Evolutionary conservation across 1,140 invertebrate species (phyloP), one percentile per base, ranked within the genome.

Genomic region (Drosophila virilis): DNA sequence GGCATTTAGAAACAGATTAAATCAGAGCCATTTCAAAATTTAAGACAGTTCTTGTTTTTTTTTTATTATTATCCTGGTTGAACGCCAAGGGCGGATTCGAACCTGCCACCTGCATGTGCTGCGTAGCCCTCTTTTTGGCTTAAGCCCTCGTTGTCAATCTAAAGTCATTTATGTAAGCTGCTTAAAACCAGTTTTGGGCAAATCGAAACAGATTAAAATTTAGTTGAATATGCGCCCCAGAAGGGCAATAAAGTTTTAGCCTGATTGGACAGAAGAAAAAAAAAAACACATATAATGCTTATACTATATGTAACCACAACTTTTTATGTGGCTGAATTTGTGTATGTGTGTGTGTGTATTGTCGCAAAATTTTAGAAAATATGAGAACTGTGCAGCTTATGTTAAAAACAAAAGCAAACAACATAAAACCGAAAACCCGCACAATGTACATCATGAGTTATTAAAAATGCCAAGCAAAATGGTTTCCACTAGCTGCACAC

Each of bases 361-460:
- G 22, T 28, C 22, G 22, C 22, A 28, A 28, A 28, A 28, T 28
- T 28, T 2, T 28, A 5, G 22, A 28, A 28, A 28, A 28, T 28
- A 28, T 28, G 22, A 28, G 22, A 28, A 5, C 22, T 6, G 5
- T 5, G 22, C 48, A 45, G 66, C 46, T 64, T 55, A 33, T 32
- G n/a, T 6, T 4, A 17, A 57, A 37, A 43, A 17, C 10, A 57
- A 67, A 50, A 28, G 12, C 33, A 42, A 42, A 40, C 52, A 52
- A 37, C 9, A 13, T 40, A 48, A 68, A 51, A 45, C 4, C 9
- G 13, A 43, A 43, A 28, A 28, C 32, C 46, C 48, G 13, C 55
- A 67, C 46, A 59, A 40, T 68, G 70, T 73, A 40, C 46, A 60
- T 38, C 70, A 67, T 60, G 68, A 60, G 70, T 73, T 73, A 73